These are phyloP conservation scores for Pelobates cultripes DNA, from an alignment of 2,797 vertebrate species.

Conservation along the genomic window DNA sequence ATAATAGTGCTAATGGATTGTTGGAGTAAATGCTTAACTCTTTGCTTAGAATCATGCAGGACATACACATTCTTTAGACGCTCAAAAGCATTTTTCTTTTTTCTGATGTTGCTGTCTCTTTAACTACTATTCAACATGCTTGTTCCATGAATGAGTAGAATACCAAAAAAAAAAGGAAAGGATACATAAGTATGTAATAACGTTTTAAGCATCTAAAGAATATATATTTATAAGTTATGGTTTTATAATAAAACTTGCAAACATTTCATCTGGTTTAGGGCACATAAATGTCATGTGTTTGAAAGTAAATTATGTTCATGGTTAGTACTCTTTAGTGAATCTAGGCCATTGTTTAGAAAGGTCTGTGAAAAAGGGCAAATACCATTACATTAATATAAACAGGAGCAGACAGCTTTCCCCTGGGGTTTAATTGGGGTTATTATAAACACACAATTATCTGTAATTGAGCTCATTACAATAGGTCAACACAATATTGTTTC, in stretches of 20 bases:
- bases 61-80: too few species aligned
- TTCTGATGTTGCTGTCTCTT: too few species aligned
- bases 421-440: constrained; percentile 7
- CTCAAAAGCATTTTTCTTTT: too few species aligned
- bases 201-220: too few species aligned
- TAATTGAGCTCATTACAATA: constrained; percentile 12
- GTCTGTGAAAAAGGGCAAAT: background rate
- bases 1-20: too few species aligned
- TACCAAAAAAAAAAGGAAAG: too few species aligned
- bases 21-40: too few species aligned
- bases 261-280: background rate
- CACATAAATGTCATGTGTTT: background rate
- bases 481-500: constrained; percentile 7
- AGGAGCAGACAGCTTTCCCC: background rate
- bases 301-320: constrained; percentile 2
- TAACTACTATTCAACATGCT: too few species aligned
- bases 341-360: constrained; percentile 3
- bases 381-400: constrained; percentile 1
- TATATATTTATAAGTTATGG: background rate
- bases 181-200: too few species aligned
- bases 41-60: too few species aligned
- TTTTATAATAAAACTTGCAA: background rate
- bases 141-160: too few species aligned
- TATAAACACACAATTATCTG: constrained; percentile 4
- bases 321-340: background rate